A percentile compares a stretch with the other conserved stretches of the same genome.
These are phyloP conservation scores for Globia sparganii DNA, from an alignment of 2,888 invertebrate species.

Conservation along the genomic window DNA sequence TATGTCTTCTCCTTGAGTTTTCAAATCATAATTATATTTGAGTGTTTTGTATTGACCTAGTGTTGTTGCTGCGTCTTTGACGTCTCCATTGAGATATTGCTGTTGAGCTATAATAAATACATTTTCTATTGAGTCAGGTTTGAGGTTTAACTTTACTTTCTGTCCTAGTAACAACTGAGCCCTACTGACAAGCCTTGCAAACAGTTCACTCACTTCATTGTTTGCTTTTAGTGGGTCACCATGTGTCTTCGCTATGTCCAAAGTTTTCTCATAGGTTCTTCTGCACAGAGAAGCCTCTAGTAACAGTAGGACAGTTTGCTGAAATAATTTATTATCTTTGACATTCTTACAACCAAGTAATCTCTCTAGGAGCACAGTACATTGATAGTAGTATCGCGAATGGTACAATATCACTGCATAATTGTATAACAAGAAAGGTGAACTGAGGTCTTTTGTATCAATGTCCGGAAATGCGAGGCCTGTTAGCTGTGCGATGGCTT, in stretches of 20 bases:
- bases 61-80: conserved; percentile 83
- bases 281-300: conserved; percentile 86
- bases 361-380: conserved; percentile 86
- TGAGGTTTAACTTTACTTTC: conserved; percentile 77
- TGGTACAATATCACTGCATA: conserved; percentile 95
- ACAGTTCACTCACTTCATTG: conserved; percentile 79
- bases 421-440: conserved; percentile 92
- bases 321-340: conserved; percentile 82
- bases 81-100: conserved; percentile 85
- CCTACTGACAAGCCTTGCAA: conserved; percentile 83
- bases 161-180: conserved; percentile 83
- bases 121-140: conserved; percentile 86
- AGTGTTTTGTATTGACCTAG: conserved; percentile 83
- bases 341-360: conserved; percentile 80
- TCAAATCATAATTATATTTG: conserved; percentile 83
- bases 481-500: conserved; percentile 91
- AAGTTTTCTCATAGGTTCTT: conserved; percentile 84
- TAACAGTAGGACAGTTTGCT: conserved; percentile 81
- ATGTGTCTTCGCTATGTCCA: conserved; percentile 82
- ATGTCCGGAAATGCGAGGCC: conserved; percentile 87
- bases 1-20: conserved; percentile 86
- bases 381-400: conserved; percentile 93
- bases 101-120: conserved; percentile 86
- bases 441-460: conserved; percentile 80
- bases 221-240: conserved; percentile 81